Conservation (phyloP, 2,888 invertebrate genomes). For the Eutolmus rufibarbis region DNA sequence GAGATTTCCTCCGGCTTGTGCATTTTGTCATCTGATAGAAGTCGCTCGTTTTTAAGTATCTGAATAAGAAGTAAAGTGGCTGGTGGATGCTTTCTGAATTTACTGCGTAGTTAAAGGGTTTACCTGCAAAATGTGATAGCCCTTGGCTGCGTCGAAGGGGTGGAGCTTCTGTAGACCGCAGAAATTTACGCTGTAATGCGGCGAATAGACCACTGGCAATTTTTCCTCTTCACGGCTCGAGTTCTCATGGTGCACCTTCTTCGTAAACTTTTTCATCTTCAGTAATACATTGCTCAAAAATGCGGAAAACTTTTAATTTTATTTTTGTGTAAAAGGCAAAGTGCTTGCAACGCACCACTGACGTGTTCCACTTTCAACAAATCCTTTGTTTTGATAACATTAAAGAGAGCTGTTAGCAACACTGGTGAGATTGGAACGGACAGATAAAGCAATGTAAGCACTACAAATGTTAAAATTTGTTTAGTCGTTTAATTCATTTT, state of each 20-base stretch:
- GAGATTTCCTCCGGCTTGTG: constrained; percentile 77
- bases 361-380: not conserved
- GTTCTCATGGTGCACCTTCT: constrained; percentile 42
- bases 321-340: not conserved
- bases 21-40: constrained; percentile 69
- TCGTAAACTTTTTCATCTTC: constrained; percentile 33
- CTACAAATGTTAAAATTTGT: not conserved
- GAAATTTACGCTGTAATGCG: constrained; percentile 82
- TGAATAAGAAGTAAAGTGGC: constrained; percentile 53
- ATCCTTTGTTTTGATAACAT: not conserved
- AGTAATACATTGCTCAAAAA: not conserved
- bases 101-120: constrained; percentile 38
- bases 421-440: not conserved
- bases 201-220: constrained; percentile 81
- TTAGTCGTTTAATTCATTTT: not conserved
- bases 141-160: constrained; percentile 88
- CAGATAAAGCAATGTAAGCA: not conserved
- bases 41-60: constrained; percentile 69
- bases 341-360: not conserved
- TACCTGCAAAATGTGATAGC: constrained; percentile 78
- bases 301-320: not conserved
- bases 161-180: constrained; percentile 84
- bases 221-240: constrained; percentile 54
- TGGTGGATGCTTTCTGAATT: not conserved
- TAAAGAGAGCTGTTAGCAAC: not conserved